A percentile compares a stretch with the other conserved stretches of the same genome.
Conservation (phyloP, 2,113 vertebrate genomes). For the Haemorhous mexicanus region DNA sequence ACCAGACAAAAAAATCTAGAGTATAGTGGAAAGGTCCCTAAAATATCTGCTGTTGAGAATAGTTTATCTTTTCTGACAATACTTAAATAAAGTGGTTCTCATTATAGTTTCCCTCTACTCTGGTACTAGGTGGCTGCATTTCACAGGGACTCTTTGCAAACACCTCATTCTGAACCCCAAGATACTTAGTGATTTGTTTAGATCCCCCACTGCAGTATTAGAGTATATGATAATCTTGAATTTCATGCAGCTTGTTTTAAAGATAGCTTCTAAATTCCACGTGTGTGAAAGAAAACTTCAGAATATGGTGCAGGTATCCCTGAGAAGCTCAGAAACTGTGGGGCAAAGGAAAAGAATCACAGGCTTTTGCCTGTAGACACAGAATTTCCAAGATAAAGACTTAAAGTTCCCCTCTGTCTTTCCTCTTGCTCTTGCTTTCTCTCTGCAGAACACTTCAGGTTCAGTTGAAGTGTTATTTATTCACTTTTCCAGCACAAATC, state of each 20-base stretch:
- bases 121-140: neutral
- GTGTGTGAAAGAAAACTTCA: neutral
- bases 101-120: neutral
- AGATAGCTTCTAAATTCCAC: neutral
- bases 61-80: neutral
- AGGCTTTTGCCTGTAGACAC: neutral
- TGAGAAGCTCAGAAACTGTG: neutral
- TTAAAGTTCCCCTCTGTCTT: neutral
- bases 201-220: neutral
- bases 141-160: neutral
- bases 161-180: neutral
- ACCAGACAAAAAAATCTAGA: constrained; percentile 36
- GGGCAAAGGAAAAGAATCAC: neutral
- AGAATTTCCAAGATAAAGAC: neutral
- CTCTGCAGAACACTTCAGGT: neutral
- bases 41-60: constrained; percentile 11
- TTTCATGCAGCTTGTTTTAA: neutral
- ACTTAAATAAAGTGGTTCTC: neutral
- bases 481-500: neutral
- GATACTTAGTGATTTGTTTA: neutral
- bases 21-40: neutral
- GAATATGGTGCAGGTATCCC: neutral
- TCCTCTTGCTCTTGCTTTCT: neutral
- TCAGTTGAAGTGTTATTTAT: neutral
- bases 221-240: neutral